These are phyloP conservation scores for Aplysina aerophoba DNA, from an alignment of 37 sponge, comb jelly and placozoan species.

Conservation along the genomic window DNA sequence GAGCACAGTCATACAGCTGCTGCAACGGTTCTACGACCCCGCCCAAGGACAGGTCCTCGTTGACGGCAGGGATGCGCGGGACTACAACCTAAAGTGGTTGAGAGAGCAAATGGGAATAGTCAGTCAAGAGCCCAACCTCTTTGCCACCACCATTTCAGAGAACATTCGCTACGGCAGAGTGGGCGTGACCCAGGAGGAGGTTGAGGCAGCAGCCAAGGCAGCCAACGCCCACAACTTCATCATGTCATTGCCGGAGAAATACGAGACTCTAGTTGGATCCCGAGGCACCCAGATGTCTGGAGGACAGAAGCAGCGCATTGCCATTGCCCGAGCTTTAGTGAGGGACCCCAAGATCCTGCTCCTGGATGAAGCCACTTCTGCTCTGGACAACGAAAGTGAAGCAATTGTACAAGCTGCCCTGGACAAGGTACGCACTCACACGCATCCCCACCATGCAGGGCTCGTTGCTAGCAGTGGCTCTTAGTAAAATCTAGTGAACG, in stretches of 20 bases:
- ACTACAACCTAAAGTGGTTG: constrained; percentile 85
- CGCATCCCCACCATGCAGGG: too few relatives aligned
- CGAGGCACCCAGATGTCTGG: constrained; percentile 84
- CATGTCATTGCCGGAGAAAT: constrained; percentile 75
- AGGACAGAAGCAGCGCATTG: constrained; percentile 94
- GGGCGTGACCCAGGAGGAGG: constrained; percentile 78
- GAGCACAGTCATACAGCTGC: constrained; percentile 72
- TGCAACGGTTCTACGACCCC: constrained; percentile 84
- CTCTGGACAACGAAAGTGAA: constrained; percentile 93
- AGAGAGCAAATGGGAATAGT: constrained; percentile 90
- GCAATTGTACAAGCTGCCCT: constrained; percentile 86
- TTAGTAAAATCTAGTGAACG: too few relatives aligned
- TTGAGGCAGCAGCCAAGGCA: constrained; percentile 83
- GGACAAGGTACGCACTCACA: constrained; percentile 46
- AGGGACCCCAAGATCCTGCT: constrained; percentile 86
- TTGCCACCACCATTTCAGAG: constrained; percentile 92
- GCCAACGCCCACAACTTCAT: constrained; percentile 92
- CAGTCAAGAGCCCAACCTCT: constrained; percentile 92
- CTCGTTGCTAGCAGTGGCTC: too few relatives aligned
- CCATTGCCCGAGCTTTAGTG: constrained; percentile 92
- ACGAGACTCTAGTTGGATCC: constrained; percentile 80
- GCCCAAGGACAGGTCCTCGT: constrained; percentile 55
- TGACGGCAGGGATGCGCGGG: constrained; percentile 74
- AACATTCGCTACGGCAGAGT: constrained; percentile 82
- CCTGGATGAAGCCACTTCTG: constrained; percentile 95